A percentile compares a stretch with the other conserved stretches of the same genome.
Evolutionary conservation across 1,140 invertebrate genomes (phyloP).

Genomic region (Trialeurodes vaporariorum): DNA sequence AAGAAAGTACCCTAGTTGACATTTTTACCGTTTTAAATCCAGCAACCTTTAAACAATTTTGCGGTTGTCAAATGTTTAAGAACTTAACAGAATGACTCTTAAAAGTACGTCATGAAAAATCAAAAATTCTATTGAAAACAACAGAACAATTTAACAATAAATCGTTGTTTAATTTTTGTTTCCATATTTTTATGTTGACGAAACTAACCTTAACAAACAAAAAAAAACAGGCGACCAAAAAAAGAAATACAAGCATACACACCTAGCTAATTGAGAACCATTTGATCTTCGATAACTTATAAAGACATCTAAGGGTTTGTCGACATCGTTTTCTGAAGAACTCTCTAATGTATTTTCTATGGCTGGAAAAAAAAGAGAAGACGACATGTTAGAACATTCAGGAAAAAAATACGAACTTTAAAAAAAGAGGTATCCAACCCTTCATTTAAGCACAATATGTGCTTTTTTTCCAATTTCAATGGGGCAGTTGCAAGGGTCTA

Average conservation of each 20-base stretch:
- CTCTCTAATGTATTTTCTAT: slow-evolving; percentile 45
- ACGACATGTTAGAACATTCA: neutral
- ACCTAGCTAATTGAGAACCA: slow-evolving; percentile 90
- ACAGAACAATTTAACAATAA: neutral
- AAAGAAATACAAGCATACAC: slow-evolving; percentile 15
- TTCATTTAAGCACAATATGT: too few species aligned
- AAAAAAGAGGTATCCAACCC: neutral
- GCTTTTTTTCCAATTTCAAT: too few species aligned
- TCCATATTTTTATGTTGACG: too few species aligned
- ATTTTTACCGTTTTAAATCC: too few species aligned
- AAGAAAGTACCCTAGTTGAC: too few species aligned
- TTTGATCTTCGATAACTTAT: slow-evolving; percentile 96
- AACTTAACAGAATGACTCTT: too few species aligned
- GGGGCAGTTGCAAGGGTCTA: too few species aligned
- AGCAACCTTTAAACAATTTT: too few species aligned
- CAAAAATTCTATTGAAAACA: neutral
- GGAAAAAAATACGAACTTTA: neutral
- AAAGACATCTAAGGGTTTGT: slow-evolving; percentile 90
- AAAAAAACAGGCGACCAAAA: neutral
- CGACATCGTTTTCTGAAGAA: slow-evolving; percentile 59
- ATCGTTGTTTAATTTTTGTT: too few species aligned
- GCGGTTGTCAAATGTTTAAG: too few species aligned
- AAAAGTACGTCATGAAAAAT: neutral
- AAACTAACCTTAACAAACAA: too few species aligned
- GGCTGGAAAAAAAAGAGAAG: slow-evolving; percentile 32